Base-by-base conservation (phyloP, 2,797 vertebrate genomes). In the Champsocephalus gunnari region DNA sequence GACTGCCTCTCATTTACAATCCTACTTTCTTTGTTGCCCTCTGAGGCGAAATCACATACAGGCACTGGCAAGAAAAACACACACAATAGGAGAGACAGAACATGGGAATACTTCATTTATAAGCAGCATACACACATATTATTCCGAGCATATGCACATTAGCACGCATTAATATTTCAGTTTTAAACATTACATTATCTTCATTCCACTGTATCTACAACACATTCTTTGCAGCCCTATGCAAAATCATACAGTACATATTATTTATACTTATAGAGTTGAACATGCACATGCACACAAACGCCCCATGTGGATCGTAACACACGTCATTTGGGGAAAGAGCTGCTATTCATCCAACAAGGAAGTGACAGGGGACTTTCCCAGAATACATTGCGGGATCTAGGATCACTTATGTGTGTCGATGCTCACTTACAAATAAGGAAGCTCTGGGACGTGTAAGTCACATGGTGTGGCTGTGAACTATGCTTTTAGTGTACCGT, bases 1-100 rank as follows among this genome's bases (percentile, higher is more conserved):
- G 73, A 82, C 80, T 73, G 85, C 66, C 77, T 87, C 84, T 87
- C 87, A 89, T 91, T 92, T 90, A 89, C 77, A 84, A 73, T 73
- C 54, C 9, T 41, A 71, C 69, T 60, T 45, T 50, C 63, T 51
- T 41, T 14, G 12, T 16, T 12, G 28, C 49, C 38, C 54, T 48
- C 28, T 58, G 56, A 81, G 45, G 51, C 66, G 9, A 38, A 56
- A 55, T 53, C 44, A 24, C 55, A 69, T 1, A 50, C 41, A 41
- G 44, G 34, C 38, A 41, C 50, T 49, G 19, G 56, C 60, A 75
- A 63, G 78, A 80, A 70, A 49, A 71, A 80, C 59, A 73, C 77
- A 72, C 58, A 55, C 68, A 75, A 66, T 47, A 78, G 17, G 57
- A 64, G 65, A 63, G 5, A 44, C 21, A 48, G 19, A 28, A 32